Evolutionary conservation across 2,113 vertebrate genomes (phyloP).

Genomic region (Ceyx margarethae): DNA sequence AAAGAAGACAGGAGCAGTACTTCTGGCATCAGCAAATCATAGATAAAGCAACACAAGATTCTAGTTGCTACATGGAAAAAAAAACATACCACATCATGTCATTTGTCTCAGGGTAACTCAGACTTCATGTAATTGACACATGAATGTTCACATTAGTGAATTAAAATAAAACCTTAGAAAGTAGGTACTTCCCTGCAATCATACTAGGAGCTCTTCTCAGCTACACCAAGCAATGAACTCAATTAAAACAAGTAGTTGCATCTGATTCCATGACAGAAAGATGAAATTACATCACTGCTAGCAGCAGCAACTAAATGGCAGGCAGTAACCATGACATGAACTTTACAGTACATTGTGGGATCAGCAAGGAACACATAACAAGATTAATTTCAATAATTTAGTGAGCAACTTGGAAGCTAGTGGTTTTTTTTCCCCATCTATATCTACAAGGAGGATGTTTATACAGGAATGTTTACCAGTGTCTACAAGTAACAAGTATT

Average conservation of each 20-base stretch:
- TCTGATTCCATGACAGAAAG: background rate
- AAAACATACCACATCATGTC: background rate
- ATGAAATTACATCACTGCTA: conserved; percentile 56
- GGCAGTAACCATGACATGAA: background rate
- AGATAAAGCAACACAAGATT: background rate
- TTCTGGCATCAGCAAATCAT: background rate
- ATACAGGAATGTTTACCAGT: background rate
- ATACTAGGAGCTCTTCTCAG: background rate
- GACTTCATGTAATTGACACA: background rate
- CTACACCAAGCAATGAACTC: background rate
- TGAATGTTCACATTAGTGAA: background rate
- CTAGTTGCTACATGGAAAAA: background rate
- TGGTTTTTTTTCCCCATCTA: background rate
- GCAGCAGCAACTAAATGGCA: background rate
- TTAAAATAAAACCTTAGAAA: conserved; percentile 16
- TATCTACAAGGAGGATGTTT: background rate
- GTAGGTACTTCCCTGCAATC: background rate
- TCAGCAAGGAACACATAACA: conserved; percentile 43
- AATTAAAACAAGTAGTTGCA: conserved; percentile 55
- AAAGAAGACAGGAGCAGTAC: background rate
- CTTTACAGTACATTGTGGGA: background rate
- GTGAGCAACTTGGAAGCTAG: background rate
- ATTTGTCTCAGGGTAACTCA: background rate
- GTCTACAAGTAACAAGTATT: background rate
- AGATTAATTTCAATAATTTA: conserved; percentile 54